Evolutionary conservation across 2,888 invertebrate genomes (phyloP).

Genomic region (Spicauda simplicius): DNA sequence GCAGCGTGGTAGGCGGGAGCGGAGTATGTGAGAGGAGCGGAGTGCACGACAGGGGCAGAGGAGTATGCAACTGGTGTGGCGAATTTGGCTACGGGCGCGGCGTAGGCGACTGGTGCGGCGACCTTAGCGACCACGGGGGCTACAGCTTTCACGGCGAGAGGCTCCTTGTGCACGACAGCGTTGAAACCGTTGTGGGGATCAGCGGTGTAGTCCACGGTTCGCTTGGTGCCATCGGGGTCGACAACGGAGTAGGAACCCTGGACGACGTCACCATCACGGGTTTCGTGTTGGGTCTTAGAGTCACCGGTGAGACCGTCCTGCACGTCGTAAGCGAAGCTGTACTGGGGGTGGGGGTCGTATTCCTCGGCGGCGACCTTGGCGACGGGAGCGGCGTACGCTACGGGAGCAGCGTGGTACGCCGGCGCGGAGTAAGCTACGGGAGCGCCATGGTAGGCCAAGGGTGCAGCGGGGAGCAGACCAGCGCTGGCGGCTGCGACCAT

Average conservation of each 20-base stretch:
- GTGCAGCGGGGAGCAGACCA: conserved; percentile 61
- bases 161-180: conserved; percentile 81
- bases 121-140: conserved; percentile 53
- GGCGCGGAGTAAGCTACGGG: conserved; percentile 68
- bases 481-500: conserved; percentile 70
- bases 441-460: conserved; percentile 62
- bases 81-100: conserved; percentile 53
- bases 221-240: conserved; percentile 83
- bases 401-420: conserved; percentile 53
- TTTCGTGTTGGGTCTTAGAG: conserved; percentile 76
- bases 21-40: conserved; percentile 48
- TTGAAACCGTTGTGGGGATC: conserved; percentile 82
- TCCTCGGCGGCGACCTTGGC: conserved; percentile 59
- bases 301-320: conserved; percentile 82
- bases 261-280: conserved; percentile 74
- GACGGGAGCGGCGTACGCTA: conserved; percentile 53
- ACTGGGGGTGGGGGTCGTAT: conserved; percentile 71
- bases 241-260: conserved; percentile 82
- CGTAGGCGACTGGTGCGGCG: conserved; percentile 67
- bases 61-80: conserved; percentile 58
- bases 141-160: conserved; percentile 60
- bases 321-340: conserved; percentile 84
- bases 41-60: conserved; percentile 54
- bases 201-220: conserved; percentile 82
- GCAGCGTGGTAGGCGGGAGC: conserved; percentile 50